Base-by-base conservation (phyloP, 2,888 invertebrate species). In the Hylaea fasciaria region DNA sequence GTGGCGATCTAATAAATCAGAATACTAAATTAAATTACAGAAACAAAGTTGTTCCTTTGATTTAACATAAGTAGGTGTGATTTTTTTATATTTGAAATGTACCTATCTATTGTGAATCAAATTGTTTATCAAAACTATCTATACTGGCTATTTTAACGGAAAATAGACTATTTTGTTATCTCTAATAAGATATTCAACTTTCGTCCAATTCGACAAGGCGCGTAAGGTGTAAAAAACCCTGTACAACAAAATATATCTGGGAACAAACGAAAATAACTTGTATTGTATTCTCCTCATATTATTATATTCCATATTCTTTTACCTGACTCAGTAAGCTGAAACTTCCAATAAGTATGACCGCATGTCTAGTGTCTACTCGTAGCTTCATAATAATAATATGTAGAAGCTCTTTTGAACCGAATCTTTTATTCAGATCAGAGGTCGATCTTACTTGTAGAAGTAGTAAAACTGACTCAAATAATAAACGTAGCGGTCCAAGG, bases 361-460 rank as follows among this genome's bases (percentile, higher is more conserved):
- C 46, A 29, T 9, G 14, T 29, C 44, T 44, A 44, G 13, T 9
- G 14, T 29, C 44, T 44, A 44, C 29, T 46, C 22, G n/a, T 10
- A 13, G 8, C 9, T 14, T n/a, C 13, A 46, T 13, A n/a, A n/a
- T n/a, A n/a, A n/a, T n/a, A n/a, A n/a, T n/a, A 29, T 14, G 14
- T 46, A 7, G 10, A 13, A 29, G 29, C 29, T 46, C 28, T 46
- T 9, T 22, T 29, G 40, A 40, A 29, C 29, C 29, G 13, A n/a
- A 45, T 45, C 22, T 22, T 28, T 45, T 45, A 45, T 46, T 46
- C 29, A 46, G 13, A 46, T 46, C 29, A 46, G 29, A 29, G 46
- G 29, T 45, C 44, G 28, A 45, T 22, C n/a, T 45, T 2, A 45
- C 28, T 45, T 22, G 11, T 28, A 28, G n/a, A 45, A 45, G 28